Base-by-base conservation (phyloP, 2,888 invertebrate genomes). In the Proisotoma minuta region DNA sequence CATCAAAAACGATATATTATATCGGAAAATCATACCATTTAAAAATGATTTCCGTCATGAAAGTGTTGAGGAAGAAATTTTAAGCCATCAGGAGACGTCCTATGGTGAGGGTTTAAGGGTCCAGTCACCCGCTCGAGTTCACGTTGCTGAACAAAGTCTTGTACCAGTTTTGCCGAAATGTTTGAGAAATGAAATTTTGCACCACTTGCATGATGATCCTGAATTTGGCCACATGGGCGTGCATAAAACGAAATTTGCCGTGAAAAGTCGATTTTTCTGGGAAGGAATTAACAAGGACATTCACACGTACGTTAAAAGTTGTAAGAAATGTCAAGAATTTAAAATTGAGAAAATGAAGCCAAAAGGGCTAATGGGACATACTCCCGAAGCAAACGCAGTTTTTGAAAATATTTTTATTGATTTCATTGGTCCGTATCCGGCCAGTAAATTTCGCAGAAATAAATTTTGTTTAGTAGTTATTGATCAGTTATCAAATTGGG, bases 401-500 rank as follows among this genome's bases (percentile, higher is more conserved):
- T 67, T 40, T 61, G 61, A 63, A 47, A 62, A 59, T 3, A 1
- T 69, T 8, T 54, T 26, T 40, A 40, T 64, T 5, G 68, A 68
- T 57, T 56, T 66, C 34, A 20, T 62, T 2, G 66, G 66, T 18
- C 60, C 62, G 12, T 53, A 57, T 5, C 61, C 62, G 1, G 4
- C 29, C 1, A 58, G 57, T 15, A 18, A 1, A 2, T 3, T 43
- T 26, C 26, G 29, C 4, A 2, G 65, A 24, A 67, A 68, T 52
- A 22, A 51, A 8, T 65, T 58, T 53, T 48, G 68, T 24, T 49
- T 73, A 1, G 65, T 67, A 0, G 52, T 65, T 3, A 58, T 66
- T 0, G 70, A 72, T 23, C 63, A 69, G 48, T 60, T 69, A 28
- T 61, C 58, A 4, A 62, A 58, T 39, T 73, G 64, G 63, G 59